These are phyloP conservation scores for Acleris cristana DNA, from an alignment of 2,888 invertebrate species.

Conservation along the genomic window DNA sequence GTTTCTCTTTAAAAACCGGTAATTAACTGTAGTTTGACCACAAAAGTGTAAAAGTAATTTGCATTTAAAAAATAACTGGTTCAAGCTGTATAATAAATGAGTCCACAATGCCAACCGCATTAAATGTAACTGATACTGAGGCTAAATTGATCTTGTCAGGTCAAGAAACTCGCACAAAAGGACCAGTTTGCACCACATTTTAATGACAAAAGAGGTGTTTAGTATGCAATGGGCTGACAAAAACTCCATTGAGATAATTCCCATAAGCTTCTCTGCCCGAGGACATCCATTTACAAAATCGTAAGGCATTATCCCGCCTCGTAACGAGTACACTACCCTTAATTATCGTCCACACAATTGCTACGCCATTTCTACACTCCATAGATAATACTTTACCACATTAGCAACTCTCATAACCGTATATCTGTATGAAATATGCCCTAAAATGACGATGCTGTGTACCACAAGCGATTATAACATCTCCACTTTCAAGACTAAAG, in stretches of 20 bases:
- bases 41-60: neutral
- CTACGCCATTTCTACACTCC: slow-evolving; percentile 65
- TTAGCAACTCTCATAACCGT: slow-evolving; percentile 77
- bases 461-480: slow-evolving; percentile 51
- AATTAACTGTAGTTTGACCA: neutral
- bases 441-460: slow-evolving; percentile 51
- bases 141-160: slow-evolving; percentile 26
- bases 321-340: slow-evolving; percentile 64
- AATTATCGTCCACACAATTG: slow-evolving; percentile 78
- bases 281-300: slow-evolving; percentile 66
- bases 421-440: slow-evolving; percentile 78
- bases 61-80: slow-evolving; percentile 25
- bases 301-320: slow-evolving; percentile 67
- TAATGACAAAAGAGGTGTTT: slow-evolving; percentile 26
- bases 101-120: slow-evolving; percentile 30
- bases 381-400: slow-evolving; percentile 65
- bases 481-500: slow-evolving; percentile 50
- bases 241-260: slow-evolving; percentile 43
- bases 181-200: slow-evolving; percentile 25
- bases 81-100: slow-evolving; percentile 25
- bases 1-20: too few relatives aligned
- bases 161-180: slow-evolving; percentile 24
- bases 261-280: slow-evolving; percentile 44
- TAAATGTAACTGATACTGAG: slow-evolving; percentile 18
- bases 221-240: slow-evolving; percentile 31